Evolutionary conservation across 2,797 vertebrate species (phyloP).

Genomic region (Sternarchorhynchus goeldii): DNA sequence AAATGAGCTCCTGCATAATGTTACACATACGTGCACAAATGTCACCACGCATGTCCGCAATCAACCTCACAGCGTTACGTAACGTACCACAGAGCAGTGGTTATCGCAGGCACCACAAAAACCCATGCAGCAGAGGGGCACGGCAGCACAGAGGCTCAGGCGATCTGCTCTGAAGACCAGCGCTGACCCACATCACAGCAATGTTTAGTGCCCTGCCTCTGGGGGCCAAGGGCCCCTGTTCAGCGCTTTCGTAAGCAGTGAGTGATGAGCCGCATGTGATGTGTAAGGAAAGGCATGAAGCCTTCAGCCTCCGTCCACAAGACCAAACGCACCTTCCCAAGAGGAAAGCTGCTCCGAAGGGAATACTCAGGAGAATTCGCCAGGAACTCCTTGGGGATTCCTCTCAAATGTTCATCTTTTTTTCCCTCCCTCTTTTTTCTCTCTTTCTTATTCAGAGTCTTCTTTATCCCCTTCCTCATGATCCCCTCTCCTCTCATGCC

Average conservation of each 20-base stretch:
- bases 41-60: slow-evolving; percentile 11
- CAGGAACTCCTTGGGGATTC: slow-evolving; percentile 52
- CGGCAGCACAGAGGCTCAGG: background rate
- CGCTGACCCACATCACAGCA: slow-evolving; percentile 1
- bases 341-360: slow-evolving; percentile 23
- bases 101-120: slow-evolving; percentile 25
- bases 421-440: slow-evolving; percentile 33
- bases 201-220: slow-evolving; percentile 6
- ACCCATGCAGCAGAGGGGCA: slow-evolving; percentile 1
- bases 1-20: slow-evolving; percentile 2
- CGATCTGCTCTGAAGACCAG: background rate
- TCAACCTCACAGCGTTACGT: slow-evolving; percentile 33
- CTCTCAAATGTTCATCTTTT: slow-evolving; percentile 34
- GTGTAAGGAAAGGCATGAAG: background rate
- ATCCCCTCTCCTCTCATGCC: slow-evolving; percentile 47
- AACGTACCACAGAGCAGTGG: slow-evolving; percentile 33
- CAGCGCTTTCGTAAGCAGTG: background rate
- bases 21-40: background rate
- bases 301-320: background rate
- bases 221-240: slow-evolving; percentile 2
- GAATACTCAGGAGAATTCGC: slow-evolving; percentile 32
- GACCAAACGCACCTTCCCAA: background rate
- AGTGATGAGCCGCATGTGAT: slow-evolving; percentile 14
- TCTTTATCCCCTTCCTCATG: slow-evolving; percentile 50
- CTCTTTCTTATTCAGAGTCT: slow-evolving; percentile 42